A percentile compares a stretch with the other conserved stretches of the same genome.
phyloP scores from a whole-genome alignment of 2,888 invertebrate genomes.

The Phaedon cochleariae region DNA sequence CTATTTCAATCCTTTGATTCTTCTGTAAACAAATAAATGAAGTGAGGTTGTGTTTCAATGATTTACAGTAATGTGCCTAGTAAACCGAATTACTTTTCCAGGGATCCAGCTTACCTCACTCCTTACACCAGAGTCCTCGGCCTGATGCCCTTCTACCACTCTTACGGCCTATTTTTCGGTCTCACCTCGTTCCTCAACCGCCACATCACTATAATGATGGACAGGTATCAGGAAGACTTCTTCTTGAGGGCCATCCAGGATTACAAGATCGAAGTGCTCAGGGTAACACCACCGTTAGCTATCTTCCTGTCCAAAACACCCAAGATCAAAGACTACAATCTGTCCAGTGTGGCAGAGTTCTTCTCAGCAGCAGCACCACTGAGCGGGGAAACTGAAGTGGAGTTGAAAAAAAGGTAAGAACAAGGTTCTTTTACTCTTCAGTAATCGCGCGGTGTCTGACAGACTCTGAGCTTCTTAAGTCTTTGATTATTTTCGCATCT shows the following conservation, averaged over 20 bases:
- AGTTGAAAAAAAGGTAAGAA: slow-evolving; percentile 62
- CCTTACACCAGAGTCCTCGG: slow-evolving; percentile 36
- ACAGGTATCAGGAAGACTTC: slow-evolving; percentile 58
- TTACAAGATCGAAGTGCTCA: slow-evolving; percentile 71
- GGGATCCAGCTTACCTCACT: slow-evolving; percentile 37
- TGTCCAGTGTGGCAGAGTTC: slow-evolving; percentile 73
- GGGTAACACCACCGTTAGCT: slow-evolving; percentile 83
- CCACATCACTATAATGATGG: slow-evolving; percentile 44
- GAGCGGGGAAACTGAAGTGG: slow-evolving; percentile 72
- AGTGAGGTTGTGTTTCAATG: too few species aligned
- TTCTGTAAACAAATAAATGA: too few species aligned
- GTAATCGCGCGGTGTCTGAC: too few species aligned
- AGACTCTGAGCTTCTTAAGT: too few species aligned
- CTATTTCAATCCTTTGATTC: too few species aligned
- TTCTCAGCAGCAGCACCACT: slow-evolving; percentile 84
- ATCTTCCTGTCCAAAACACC: slow-evolving; percentile 84
- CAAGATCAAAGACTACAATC: slow-evolving; percentile 77
- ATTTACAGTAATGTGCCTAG: too few species aligned
- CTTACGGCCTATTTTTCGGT: slow-evolving; percentile 46
- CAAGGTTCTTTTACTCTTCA: neutral
- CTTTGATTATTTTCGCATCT: too few species aligned
- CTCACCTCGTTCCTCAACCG: slow-evolving; percentile 41
- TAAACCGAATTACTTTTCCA: slow-evolving; percentile 29
- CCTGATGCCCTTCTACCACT: slow-evolving; percentile 51
- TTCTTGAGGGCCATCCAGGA: slow-evolving; percentile 77